Percentiles rank a stretch among this genome's conserved stretches.
Evolutionary conservation across 2,113 vertebrate genomes (phyloP).

Genomic region (Cyphotilapia sp.): DNA sequence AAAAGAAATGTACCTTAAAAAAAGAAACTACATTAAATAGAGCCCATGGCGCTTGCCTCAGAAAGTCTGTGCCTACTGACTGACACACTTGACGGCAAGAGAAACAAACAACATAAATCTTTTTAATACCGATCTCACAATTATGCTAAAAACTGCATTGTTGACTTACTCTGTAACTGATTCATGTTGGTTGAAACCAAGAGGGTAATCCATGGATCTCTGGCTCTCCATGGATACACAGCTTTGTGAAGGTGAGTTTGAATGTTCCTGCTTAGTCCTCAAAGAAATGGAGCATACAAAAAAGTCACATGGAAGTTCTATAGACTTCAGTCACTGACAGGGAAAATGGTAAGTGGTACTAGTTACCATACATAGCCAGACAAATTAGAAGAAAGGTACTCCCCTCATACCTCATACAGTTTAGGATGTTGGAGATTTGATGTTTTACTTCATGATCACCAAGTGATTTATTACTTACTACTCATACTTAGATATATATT

Average conservation of each 20-base stretch:
- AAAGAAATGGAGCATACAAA: not conserved
- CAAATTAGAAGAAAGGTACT: no score
- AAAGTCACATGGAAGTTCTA: not conserved
- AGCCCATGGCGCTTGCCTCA: rapidly evolving
- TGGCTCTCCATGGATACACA: not conserved
- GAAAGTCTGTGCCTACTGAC: rapidly evolving
- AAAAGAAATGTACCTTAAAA: not conserved
- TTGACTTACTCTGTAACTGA: not conserved
- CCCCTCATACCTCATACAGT: no score
- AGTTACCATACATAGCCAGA: no score
- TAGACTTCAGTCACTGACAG: no score
- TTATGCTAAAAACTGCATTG: not conserved
- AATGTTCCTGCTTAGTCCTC: not conserved
- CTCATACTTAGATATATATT: no score
- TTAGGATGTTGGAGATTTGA: no score
- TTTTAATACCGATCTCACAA: rapidly evolving
- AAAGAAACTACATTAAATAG: rapidly evolving
- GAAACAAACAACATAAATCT: not conserved
- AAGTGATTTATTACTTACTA: no score
- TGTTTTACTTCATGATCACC: no score
- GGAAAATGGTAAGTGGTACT: no score
- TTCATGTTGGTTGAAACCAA: not conserved
- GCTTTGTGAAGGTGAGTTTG: not conserved
- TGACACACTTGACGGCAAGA: rapidly evolving
- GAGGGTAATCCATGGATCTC: not conserved